These are phyloP conservation scores for Hypsopygia costalis DNA, from an alignment of 2,888 invertebrate species.

Conservation along the genomic window DNA sequence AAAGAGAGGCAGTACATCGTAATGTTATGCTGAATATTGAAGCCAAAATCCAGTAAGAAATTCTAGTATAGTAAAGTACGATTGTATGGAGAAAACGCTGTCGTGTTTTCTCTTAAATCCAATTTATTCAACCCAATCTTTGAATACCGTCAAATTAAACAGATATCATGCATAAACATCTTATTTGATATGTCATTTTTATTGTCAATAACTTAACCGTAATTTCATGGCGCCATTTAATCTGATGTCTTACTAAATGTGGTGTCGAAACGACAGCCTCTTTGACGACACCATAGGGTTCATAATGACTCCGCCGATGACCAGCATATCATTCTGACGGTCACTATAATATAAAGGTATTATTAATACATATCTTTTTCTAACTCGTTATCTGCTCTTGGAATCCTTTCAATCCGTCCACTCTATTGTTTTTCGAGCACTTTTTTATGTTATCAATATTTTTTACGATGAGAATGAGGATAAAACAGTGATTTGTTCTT, in stretches of 20 bases:
- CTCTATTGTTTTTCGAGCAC: slow-evolving; percentile 76
- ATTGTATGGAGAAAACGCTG: too few species aligned
- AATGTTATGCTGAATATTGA: too few species aligned
- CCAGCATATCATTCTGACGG: slow-evolving; percentile 32
- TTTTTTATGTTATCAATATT: slow-evolving; percentile 78
- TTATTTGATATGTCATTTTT: slow-evolving; percentile 6
- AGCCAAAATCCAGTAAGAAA: too few species aligned
- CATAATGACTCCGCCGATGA: slow-evolving; percentile 52
- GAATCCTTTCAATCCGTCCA: slow-evolving; percentile 77
- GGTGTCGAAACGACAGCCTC: neutral
- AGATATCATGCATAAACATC: slow-evolving; percentile 8
- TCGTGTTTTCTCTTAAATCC: too few species aligned
- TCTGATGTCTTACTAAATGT: slow-evolving; percentile 8
- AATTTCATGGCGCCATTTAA: slow-evolving; percentile 20
- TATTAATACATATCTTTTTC: slow-evolving; percentile 72
- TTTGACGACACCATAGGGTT: slow-evolving; percentile 20
- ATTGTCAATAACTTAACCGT: slow-evolving; percentile 14
- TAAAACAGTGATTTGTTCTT: slow-evolving; percentile 77
- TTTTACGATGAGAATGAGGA: slow-evolving; percentile 73
- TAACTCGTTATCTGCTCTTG: slow-evolving; percentile 63
- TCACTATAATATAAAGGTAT: slow-evolving; percentile 48
- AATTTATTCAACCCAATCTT: too few species aligned
- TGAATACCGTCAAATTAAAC: too few species aligned
- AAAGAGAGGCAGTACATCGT: too few species aligned
- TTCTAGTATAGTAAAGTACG: too few species aligned